A percentile compares a stretch with the other conserved stretches of the same genome.
Evolutionary conservation across 2,797 vertebrate genomes (phyloP).

Genomic region (Mergus octosetaceus): DNA sequence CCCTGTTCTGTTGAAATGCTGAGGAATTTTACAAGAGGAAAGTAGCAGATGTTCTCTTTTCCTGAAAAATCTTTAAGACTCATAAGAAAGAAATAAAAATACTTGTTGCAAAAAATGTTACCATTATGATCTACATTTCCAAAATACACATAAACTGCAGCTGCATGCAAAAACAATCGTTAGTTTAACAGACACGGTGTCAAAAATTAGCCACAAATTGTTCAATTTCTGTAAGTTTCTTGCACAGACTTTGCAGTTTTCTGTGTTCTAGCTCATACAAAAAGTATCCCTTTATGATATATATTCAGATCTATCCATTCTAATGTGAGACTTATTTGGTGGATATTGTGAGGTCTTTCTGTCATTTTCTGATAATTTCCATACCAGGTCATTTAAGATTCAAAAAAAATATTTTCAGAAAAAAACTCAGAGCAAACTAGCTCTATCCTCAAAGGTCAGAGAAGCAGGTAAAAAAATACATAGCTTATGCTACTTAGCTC

Average conservation of each 20-base stretch:
- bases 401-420: not conserved
- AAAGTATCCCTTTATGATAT: not conserved
- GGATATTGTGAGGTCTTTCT: not conserved
- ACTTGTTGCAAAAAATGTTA: not conserved
- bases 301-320: not conserved
- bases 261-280: not conserved
- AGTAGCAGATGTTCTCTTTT: not conserved
- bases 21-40: not conserved
- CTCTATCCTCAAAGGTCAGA: not conserved
- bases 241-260: no score
- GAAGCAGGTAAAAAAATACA: not conserved
- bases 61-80: not conserved
- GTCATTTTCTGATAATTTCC: not conserved
- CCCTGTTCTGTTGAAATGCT: not conserved
- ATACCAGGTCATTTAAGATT: not conserved
- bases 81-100: rapidly evolving
- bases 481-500: not conserved
- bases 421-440: not conserved
- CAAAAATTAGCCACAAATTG: not conserved
- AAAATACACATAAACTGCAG: not conserved
- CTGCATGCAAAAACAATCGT: not conserved
- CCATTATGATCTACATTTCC: not conserved
- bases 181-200: not conserved
- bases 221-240: not conserved
- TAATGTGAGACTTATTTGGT: not conserved